Evolutionary conservation across 2,888 invertebrate species (phyloP), one percentile per base, ranked within the genome.

Genomic region (Hirtodrosophila histrioides): DNA sequence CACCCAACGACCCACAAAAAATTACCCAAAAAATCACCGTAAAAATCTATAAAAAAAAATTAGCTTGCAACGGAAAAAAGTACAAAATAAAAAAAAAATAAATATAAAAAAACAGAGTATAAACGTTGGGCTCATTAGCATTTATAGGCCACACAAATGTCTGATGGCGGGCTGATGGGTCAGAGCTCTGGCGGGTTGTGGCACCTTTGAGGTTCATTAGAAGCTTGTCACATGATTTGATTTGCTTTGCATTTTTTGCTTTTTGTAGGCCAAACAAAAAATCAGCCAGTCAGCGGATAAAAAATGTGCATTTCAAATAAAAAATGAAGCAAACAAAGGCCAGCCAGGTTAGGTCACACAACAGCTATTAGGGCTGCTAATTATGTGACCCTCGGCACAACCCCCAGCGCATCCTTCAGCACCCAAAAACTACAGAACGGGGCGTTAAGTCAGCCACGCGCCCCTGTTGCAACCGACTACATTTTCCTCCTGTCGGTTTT

Each of bases 151-250:
- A 78, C 81, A 81, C 82, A 65, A 85, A 81, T 78, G 82, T 58
- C 70, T 61, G 74, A 40, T 35, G 53, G 8, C 35, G 50, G 64
- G 63, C 46, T 33, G 55, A 3, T 58, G 72, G 60, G 61, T 69
- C 57, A 17, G 17, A 17, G 17, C 17, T 17, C 46, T 33, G 55
- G 2, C 55, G 72, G 60, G 61, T 69, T 55, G 49, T 39, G 37
- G 29, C 79, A 65, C 67, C 54, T 67, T 67, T 53, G 51, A 67
- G 82, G 86, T 83, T 83, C 82, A 83, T 83, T 83, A 86, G 82
- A 83, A 83, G 65, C 86, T 86, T 83, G 86, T 83, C 82, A 83
- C 86, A 86, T 86, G 86, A 86, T 83, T 83, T 80, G 86, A 75
- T 83, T 86, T 80, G 74, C 73, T 62, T 58, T 50, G 55, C 48